These are phyloP conservation scores for roundworm (Caenorhabditis elegans) DNA, from an alignment of 1,140 invertebrate genomes.

Conservation along the genomic window DNA sequence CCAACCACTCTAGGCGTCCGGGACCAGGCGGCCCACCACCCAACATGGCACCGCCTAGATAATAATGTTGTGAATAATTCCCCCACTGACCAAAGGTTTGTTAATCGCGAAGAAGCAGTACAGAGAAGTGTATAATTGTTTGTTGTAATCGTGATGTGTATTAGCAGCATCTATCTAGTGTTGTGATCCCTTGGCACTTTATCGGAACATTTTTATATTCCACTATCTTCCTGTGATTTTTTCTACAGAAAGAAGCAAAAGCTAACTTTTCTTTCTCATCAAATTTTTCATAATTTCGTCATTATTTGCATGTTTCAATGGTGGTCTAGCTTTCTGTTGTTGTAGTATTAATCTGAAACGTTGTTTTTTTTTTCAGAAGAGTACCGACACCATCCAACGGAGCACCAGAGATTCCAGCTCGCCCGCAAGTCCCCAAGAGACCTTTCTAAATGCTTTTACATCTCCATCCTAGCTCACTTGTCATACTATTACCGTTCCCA, in stretches of 20 bases:
- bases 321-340: no score
- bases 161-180: background rate
- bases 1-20: slow-evolving; percentile 53
- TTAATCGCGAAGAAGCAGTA: background rate
- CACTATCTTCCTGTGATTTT: background rate
- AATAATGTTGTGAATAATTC: slow-evolving; percentile 2
- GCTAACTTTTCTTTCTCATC: no score
- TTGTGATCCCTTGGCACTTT: background rate
- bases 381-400: slow-evolving; percentile 39
- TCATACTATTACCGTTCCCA: background rate
- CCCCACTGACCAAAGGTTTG: background rate
- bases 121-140: background rate
- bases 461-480: background rate
- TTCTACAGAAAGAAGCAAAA: no score
- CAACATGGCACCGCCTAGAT: slow-evolving; percentile 20
- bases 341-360: background rate
- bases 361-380: slow-evolving; percentile 36
- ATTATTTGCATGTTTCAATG: no score
- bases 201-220: background rate
- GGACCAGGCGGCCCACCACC: slow-evolving; percentile 73
- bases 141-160: background rate
- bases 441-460: background rate
- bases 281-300: no score
- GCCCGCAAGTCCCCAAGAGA: slow-evolving; percentile 26
- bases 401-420: slow-evolving; percentile 32